Conservation (phyloP, 2,113 vertebrate genomes). For the Copsychus sechellarum region DNA sequence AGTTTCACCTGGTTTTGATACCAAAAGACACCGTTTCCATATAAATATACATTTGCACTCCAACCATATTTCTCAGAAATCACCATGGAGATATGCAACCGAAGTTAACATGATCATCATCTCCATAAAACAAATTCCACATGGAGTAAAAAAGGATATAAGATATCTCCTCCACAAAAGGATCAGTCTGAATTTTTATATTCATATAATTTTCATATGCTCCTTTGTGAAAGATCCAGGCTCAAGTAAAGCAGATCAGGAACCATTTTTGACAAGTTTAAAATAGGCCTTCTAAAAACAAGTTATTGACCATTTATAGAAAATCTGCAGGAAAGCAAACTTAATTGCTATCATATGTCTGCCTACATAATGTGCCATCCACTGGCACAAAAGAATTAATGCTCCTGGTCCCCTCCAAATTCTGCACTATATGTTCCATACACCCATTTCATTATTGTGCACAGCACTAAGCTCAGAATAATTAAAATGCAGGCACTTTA, state of each 20-base stretch:
- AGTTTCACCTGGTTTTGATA: constrained; percentile 10
- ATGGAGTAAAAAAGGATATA: neutral
- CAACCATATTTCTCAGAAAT: constrained; percentile 27
- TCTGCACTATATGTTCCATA: neutral
- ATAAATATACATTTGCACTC: constrained; percentile 24
- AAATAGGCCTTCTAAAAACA: neutral
- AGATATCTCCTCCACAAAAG: neutral
- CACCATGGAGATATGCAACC: constrained; percentile 19
- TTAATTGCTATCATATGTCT: neutral
- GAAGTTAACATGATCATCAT: constrained; percentile 7
- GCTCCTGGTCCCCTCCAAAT: neutral
- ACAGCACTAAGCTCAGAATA: constrained; percentile 2
- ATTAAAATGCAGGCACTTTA: constrained; percentile 8
- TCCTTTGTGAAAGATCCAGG: neutral
- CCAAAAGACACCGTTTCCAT: neutral
- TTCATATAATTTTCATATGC: neutral
- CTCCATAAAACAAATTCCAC: constrained; percentile 32
- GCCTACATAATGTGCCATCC: neutral
- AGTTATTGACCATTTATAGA: neutral
- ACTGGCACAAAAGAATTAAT: neutral
- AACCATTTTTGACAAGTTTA: neutral
- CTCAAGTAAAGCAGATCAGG: neutral
- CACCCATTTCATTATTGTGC: neutral
- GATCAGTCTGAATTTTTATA: constrained; percentile 1
- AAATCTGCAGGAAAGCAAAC: constrained; percentile 1